Conservation (phyloP, 2,888 invertebrate species). For the Andrena bicolor region DNA sequence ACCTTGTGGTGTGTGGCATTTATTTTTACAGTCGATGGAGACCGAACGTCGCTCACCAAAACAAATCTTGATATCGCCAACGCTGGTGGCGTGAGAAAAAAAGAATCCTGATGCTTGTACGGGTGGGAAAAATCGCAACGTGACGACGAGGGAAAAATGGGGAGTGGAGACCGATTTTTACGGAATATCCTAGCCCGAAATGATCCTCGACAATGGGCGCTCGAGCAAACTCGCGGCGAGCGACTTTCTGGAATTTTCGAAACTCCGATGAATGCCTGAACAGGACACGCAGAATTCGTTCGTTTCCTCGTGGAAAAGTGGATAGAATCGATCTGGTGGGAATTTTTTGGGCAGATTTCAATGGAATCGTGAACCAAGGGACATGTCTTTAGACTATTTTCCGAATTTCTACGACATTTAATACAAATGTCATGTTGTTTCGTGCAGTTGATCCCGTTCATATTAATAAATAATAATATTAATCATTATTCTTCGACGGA, state of each 20-base stretch:
- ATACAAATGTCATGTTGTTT: too few species aligned
- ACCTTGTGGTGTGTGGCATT: constrained; percentile 18
- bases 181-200: constrained; percentile 27
- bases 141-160: constrained; percentile 1
- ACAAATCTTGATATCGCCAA: constrained; percentile 53
- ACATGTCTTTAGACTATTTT: not conserved
- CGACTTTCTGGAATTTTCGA: constrained; percentile 48
- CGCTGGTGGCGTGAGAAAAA: constrained; percentile 10
- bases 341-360: not conserved
- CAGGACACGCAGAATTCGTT: constrained; percentile 9
- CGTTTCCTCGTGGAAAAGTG: constrained; percentile 4
- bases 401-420: too few species aligned
- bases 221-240: constrained; percentile 3
- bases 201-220: constrained; percentile 49
- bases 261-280: constrained; percentile 36
- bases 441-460: too few species aligned
- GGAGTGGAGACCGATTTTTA: constrained; percentile 29
- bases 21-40: constrained; percentile 54
- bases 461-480: too few species aligned
- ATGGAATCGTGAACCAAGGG: not conserved
- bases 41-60: constrained; percentile 42
- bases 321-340: constrained; percentile 1
- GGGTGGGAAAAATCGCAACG: constrained; percentile 8
- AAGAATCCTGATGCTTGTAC: constrained; percentile 53
- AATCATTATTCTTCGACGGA: too few species aligned